phyloP scores from a whole-genome alignment of 2,797 vertebrate species.

The Poecilia gillii region DNA sequence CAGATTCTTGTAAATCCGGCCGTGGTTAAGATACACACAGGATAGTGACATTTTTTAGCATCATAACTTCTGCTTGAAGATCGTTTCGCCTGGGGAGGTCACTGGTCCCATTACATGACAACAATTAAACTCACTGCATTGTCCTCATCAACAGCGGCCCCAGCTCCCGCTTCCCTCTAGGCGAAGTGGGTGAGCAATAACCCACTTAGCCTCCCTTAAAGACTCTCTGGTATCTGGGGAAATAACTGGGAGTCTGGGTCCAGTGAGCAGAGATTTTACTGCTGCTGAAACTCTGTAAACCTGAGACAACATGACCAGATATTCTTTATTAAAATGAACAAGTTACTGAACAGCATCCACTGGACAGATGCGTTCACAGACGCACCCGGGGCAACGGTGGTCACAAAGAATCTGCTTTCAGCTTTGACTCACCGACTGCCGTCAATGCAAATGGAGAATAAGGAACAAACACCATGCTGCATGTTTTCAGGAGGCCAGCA shows the following conservation, averaged over 20 bases:
- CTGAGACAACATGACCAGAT: not conserved
- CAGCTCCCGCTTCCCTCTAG: conserved; percentile 13
- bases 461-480: not conserved
- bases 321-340: not conserved
- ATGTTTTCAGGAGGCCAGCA: conserved; percentile 6
- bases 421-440: conserved; percentile 25
- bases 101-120: conserved; percentile 41
- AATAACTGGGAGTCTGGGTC: conserved; percentile 41
- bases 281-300: conserved; percentile 18
- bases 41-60: conserved; percentile 6
- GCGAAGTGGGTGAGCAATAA: conserved; percentile 44
- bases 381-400: conserved; percentile 17
- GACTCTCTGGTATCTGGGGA: conserved; percentile 37
- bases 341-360: not conserved
- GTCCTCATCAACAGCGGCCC: conserved; percentile 53
- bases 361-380: not conserved
- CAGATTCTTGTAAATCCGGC: too few species aligned
- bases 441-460: conserved; percentile 9
- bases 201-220: conserved; percentile 47
- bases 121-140: conserved; percentile 52
- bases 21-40: not conserved
- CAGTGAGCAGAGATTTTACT: conserved; percentile 27
- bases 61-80: not conserved
- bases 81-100: conserved; percentile 25
- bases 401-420: conserved; percentile 27